phyloP scores from a whole-genome alignment of 1,140 invertebrate species.

The Drosophila malerkotliana region DNA sequence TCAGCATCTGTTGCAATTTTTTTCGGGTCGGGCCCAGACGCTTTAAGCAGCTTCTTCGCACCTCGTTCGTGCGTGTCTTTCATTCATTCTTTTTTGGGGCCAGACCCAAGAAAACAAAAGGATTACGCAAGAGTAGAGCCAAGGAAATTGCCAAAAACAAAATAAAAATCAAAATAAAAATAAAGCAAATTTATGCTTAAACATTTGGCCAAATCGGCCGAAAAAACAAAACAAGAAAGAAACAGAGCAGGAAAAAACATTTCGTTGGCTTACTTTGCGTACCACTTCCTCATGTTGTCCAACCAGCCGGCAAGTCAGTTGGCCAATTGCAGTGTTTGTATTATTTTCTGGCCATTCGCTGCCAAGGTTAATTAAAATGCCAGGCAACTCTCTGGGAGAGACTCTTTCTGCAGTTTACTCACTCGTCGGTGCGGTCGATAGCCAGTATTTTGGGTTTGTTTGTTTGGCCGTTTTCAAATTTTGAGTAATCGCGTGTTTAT shows the following conservation, averaged over 20 bases:
- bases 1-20: slow-evolving; percentile 59
- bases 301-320: slow-evolving; percentile 79
- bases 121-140: slow-evolving; percentile 35
- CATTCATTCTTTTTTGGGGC: slow-evolving; percentile 63
- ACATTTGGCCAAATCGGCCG: slow-evolving; percentile 44
- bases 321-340: slow-evolving; percentile 74
- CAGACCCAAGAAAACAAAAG: slow-evolving; percentile 21
- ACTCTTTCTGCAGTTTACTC: slow-evolving; percentile 17
- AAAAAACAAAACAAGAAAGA: slow-evolving; percentile 10
- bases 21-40: slow-evolving; percentile 17
- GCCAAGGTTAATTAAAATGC: slow-evolving; percentile 82
- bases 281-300: slow-evolving; percentile 76
- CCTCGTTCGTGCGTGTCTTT: slow-evolving; percentile 28
- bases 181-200: slow-evolving; percentile 59
- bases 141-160: slow-evolving; percentile 62
- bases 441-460: slow-evolving; percentile 4
- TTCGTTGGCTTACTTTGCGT: slow-evolving; percentile 70
- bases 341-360: slow-evolving; percentile 68
- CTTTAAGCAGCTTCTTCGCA: slow-evolving; percentile 42
- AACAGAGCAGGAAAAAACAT: slow-evolving; percentile 65
- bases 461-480: slow-evolving; percentile 17
- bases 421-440: neutral
- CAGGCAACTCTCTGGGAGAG: slow-evolving; percentile 56
- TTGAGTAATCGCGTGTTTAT: slow-evolving; percentile 74
- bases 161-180: slow-evolving; percentile 10